A percentile compares a stretch with the other conserved stretches of the same genome.
phyloP scores from a whole-genome alignment of 2,113 vertebrate species.

The Tenrec ecaudatus region DNA sequence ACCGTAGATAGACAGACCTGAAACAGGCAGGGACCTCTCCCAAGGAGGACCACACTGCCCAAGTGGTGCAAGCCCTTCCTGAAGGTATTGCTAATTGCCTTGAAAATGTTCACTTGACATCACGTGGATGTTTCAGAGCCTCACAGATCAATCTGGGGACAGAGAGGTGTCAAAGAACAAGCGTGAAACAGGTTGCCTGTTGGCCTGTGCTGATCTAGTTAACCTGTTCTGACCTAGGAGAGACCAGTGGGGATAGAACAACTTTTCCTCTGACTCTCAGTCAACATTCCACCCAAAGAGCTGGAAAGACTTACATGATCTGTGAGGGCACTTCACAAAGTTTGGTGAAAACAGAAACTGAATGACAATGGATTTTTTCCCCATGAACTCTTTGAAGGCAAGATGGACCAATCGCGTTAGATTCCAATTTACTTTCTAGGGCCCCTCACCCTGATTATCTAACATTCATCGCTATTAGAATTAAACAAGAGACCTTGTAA shows the following conservation, averaged over 20 bases:
- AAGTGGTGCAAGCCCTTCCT: background rate
- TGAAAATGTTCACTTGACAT: background rate
- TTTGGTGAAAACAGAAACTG: too few relatives aligned
- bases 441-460: background rate
- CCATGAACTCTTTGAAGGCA: background rate
- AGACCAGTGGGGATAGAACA: background rate
- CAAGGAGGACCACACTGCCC: background rate
- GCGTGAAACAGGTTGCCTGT: background rate
- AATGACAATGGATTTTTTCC: too few relatives aligned
- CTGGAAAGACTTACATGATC: background rate
- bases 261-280: background rate
- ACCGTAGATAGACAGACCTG: background rate
- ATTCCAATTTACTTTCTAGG: background rate
- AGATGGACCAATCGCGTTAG: background rate
- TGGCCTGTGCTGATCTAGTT: background rate
- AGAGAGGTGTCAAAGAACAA: background rate
- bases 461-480: background rate
- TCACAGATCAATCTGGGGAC: background rate
- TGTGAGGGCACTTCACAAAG: background rate
- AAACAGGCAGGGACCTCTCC: background rate
- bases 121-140: background rate
- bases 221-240: background rate
- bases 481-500: background rate
- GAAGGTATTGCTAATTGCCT: background rate
- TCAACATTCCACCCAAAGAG: background rate